Base-by-base conservation (phyloP, 2,113 vertebrate genomes). In the Myiagra hebetior region DNA sequence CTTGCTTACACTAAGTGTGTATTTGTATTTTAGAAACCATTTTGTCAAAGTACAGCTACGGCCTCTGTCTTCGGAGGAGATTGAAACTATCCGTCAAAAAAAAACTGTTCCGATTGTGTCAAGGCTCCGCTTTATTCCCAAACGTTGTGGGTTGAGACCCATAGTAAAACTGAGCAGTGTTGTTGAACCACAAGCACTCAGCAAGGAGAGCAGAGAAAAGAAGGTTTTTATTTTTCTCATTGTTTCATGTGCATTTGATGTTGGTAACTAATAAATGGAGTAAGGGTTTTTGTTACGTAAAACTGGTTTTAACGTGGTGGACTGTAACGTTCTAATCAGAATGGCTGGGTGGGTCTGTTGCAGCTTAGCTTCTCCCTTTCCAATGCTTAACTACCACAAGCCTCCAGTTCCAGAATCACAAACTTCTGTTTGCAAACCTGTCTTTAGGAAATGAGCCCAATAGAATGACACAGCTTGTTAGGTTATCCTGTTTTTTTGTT, bases 61-160 rank as follows among this genome's bases (percentile, higher is more conserved):
- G 42, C 97, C 98, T 57, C 70, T 99, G 70, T 98, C 97, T 7
- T 91, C 94, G 8, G 92, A 97, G 6, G 98, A 99, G 64, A 83
- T 98, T 37, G 84, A 94, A 22, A 79, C 82, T 44, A 82, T 98
- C 35, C 50, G 18, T 60, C 79, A 62, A 5, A 91, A 85, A 46
- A 97, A 98, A 17, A 91, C 72, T 4, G 13, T 91, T 76, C 96
- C 97, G 1, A 39, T 98, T 50, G 91, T 87, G 2, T 98, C 98
- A 41, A 98, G 94, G 35, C 98, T 99, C 33, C 98, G 99, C 24
- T 99, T 99, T 94, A 98, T 99, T 93, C 99, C 99, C 39, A 99
- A 99, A 97, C 59, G 33, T 4, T 96, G 97, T 3, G 98, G 99
- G 18, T 98, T 99, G 83, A 98, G 99, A 47, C 98, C 99, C 1